These are phyloP conservation scores for Bursaphelenchus okinawaensis DNA, from an alignment of 2,888 invertebrate species.

Conservation along the genomic window DNA sequence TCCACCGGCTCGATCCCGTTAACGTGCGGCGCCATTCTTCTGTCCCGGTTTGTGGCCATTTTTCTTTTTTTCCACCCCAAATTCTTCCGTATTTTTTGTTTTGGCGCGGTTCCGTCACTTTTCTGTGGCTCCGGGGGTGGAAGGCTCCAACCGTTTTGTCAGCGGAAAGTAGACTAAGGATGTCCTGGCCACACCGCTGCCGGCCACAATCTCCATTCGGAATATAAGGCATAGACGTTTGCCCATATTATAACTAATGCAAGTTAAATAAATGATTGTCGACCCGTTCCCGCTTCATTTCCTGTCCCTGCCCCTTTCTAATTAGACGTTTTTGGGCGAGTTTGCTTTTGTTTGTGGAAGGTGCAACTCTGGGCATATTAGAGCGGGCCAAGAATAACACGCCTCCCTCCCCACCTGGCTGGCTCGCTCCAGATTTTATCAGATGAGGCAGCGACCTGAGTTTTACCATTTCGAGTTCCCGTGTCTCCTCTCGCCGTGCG, in stretches of 20 bases:
- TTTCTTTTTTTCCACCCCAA: constrained; percentile 2
- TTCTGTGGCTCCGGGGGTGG: neutral
- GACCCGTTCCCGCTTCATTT: neutral
- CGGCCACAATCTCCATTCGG: neutral
- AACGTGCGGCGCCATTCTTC: neutral
- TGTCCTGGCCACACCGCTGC: neutral
- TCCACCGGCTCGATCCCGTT: neutral
- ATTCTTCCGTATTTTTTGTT: constrained; percentile 8
- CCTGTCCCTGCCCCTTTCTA: neutral
- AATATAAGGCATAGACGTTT: neutral
- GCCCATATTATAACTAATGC: neutral
- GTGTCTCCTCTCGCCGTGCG: neutral
- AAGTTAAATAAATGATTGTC: neutral
- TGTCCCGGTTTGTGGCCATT: neutral
- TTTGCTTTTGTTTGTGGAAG: constrained; percentile 1
- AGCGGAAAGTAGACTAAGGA: neutral
- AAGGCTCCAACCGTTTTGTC: neutral
- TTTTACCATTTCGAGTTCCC: neutral
- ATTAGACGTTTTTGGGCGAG: neutral
- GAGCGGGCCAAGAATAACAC: neutral
- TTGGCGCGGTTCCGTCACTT: constrained; percentile 1
- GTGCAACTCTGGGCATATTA: neutral
- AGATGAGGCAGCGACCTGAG: too few relatives aligned
- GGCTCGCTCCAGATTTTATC: too few relatives aligned
- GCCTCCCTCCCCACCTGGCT: neutral